Percentiles rank a stretch among this genome's conserved stretches.
Conservation (phyloP, 2,888 invertebrate species). For the Nezara viridula region DNA sequence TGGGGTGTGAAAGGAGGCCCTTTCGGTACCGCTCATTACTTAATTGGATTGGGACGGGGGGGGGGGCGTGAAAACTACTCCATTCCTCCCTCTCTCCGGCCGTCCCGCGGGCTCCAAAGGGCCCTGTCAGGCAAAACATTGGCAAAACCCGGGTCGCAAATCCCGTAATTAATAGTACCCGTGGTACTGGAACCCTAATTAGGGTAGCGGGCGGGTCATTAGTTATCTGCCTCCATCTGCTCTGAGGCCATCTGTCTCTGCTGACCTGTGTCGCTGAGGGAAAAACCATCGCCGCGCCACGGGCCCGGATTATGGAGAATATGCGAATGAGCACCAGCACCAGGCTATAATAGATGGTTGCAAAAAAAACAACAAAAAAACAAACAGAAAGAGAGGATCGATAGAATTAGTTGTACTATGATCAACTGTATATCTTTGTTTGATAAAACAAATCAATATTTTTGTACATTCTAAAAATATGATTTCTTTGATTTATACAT, state of each 20-base stretch:
- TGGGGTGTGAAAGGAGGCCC: not conserved
- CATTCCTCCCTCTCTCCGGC: no score
- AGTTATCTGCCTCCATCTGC: not conserved
- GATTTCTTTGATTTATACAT: no score
- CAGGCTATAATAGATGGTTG: not conserved
- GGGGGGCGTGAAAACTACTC: no score
- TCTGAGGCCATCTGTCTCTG: not conserved
- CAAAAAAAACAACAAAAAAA: no score
- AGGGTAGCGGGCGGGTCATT: not conserved
- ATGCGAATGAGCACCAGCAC: not conserved
- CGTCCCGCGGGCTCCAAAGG: no score
- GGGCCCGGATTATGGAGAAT: not conserved
- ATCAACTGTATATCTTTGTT: no score
- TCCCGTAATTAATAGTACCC: not conserved
- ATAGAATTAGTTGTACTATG: no score
- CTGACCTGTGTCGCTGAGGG: not conserved
- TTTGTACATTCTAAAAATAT: no score
- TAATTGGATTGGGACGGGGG: not conserved
- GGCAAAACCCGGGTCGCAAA: not conserved
- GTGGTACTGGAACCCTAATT: not conserved
- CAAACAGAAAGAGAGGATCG: no score
- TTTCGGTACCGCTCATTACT: not conserved
- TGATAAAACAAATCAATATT: no score
- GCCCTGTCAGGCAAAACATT: not conserved
- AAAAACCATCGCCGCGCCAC: not conserved